Evolutionary conservation across 30 jellyfish, hydroid and myxozoan genomes (phyloP).

Genomic region (Hydractinia echinata): DNA sequence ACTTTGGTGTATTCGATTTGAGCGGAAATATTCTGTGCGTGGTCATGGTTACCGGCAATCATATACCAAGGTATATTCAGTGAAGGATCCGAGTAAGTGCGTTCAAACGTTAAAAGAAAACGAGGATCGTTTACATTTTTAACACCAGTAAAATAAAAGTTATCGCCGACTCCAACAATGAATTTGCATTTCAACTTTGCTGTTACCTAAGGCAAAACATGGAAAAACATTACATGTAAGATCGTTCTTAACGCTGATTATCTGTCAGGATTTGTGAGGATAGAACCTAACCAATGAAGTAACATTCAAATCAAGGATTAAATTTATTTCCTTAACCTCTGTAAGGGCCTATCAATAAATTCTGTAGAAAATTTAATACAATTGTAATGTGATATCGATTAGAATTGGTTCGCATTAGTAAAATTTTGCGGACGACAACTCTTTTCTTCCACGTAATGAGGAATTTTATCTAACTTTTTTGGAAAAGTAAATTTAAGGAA

Average conservation of each 20-base stretch:
- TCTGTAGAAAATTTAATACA: too few relatives aligned
- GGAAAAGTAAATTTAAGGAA: too few relatives aligned
- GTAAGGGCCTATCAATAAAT: too few relatives aligned
- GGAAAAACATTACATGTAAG: not conserved
- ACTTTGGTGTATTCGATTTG: conserved; percentile 77
- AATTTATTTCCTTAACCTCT: too few relatives aligned
- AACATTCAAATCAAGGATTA: too few relatives aligned
- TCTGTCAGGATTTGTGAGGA: too few relatives aligned
- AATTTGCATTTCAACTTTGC: conserved; percentile 52
- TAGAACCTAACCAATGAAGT: too few relatives aligned
- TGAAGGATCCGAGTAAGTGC: conserved; percentile 47
- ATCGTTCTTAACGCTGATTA: not conserved
- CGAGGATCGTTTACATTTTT: conserved; percentile 78
- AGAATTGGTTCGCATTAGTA: too few relatives aligned
- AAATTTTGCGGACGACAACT: too few relatives aligned
- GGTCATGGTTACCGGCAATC: conserved; percentile 97
- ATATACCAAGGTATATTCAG: conserved; percentile 89
- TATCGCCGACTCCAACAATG: conserved; percentile 82
- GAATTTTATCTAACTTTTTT: too few relatives aligned
- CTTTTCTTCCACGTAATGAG: too few relatives aligned
- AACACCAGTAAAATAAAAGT: conserved; percentile 81
- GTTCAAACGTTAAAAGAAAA: conserved; percentile 74
- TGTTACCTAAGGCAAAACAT: conserved; percentile 42
- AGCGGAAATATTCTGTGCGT: conserved; percentile 76
- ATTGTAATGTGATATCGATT: too few relatives aligned